Percentiles rank a stretch among this genome's conserved stretches.
Evolutionary conservation across 2,888 invertebrate species (phyloP).

Genomic region (Acronicta aceris): DNA sequence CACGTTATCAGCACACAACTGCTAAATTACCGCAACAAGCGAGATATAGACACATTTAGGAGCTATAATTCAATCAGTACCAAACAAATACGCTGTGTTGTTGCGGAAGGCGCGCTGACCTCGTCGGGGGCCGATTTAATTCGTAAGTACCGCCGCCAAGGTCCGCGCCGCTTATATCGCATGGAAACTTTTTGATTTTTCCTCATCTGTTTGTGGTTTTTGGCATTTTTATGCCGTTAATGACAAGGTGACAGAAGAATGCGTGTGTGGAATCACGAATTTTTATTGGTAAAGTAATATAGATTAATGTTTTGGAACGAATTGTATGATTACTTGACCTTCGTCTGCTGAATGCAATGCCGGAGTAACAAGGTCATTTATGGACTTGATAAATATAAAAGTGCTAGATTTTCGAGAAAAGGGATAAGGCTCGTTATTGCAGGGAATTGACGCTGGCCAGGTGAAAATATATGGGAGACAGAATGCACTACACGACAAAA

Average conservation of each 20-base stretch:
- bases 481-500: slow-evolving; percentile 38
- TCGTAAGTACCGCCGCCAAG: slow-evolving; percentile 78
- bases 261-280: slow-evolving; percentile 38
- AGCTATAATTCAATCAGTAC: slow-evolving; percentile 54
- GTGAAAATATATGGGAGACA: slow-evolving; percentile 32
- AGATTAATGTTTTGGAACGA: slow-evolving; percentile 18
- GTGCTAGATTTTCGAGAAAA: slow-evolving; percentile 6
- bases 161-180: slow-evolving; percentile 66
- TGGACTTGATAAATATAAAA: slow-evolving; percentile 1
- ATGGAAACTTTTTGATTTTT: slow-evolving; percentile 71
- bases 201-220: slow-evolving; percentile 58
- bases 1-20: slow-evolving; percentile 24
- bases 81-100: slow-evolving; percentile 56
- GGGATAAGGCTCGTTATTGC: slow-evolving; percentile 5
- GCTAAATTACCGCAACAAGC: slow-evolving; percentile 29
- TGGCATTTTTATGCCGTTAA: slow-evolving; percentile 38
- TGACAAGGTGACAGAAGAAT: slow-evolving; percentile 50
- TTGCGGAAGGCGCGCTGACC: slow-evolving; percentile 71
- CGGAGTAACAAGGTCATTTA: slow-evolving; percentile 18
- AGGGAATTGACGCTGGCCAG: slow-evolving; percentile 46
- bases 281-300: slow-evolving; percentile 19
- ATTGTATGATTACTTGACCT: slow-evolving; percentile 22
- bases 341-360: slow-evolving; percentile 28
- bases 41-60: slow-evolving; percentile 38
- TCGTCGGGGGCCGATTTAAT: slow-evolving; percentile 75